Evolutionary conservation across 1,140 invertebrate species (phyloP).

Genomic region (Aphis gossypii): DNA sequence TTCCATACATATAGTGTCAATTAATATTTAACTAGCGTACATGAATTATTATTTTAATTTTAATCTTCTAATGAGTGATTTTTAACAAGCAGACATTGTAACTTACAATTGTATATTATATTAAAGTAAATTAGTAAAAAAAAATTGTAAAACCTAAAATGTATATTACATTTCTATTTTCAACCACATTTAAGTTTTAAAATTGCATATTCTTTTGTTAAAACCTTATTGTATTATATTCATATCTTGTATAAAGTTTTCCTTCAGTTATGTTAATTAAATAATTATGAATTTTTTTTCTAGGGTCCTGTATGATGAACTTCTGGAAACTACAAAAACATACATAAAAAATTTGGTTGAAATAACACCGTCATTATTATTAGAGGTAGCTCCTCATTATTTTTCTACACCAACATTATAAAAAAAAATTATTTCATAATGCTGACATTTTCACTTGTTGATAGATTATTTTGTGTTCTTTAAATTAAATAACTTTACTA

Average conservation of each 20-base stretch:
- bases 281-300: neutral
- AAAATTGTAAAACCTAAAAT: too few species aligned
- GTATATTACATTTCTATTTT: neutral
- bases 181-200: neutral
- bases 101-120: too few species aligned
- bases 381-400: slow-evolving; percentile 50
- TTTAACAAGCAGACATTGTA: too few species aligned
- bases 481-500: neutral
- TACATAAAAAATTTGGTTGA: slow-evolving; percentile 39
- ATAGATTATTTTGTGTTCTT: neutral
- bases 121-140: too few species aligned
- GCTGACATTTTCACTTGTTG: neutral
- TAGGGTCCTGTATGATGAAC: slow-evolving; percentile 54
- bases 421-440: neutral
- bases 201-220: too few species aligned
- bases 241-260: neutral
- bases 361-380: slow-evolving; percentile 39
- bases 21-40: too few species aligned
- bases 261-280: neutral
- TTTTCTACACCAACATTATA: slow-evolving; percentile 40
- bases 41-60: too few species aligned
- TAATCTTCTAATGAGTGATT: too few species aligned
- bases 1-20: too few species aligned
- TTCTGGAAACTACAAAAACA: slow-evolving; percentile 35
- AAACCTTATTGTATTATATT: neutral